phyloP scores from a whole-genome alignment of 2,113 vertebrate genomes.

The Coracopsis vasa region DNA sequence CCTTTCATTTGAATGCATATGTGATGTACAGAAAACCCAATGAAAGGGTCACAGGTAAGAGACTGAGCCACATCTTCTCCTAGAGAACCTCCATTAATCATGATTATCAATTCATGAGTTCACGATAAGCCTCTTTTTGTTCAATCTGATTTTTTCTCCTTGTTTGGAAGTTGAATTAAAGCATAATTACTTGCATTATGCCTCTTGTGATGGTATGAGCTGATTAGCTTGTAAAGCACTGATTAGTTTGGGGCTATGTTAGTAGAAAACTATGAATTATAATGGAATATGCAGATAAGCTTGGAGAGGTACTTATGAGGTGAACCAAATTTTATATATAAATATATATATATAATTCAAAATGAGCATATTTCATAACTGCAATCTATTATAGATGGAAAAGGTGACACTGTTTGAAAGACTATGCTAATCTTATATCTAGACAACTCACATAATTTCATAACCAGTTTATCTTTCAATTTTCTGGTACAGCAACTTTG shows the following conservation, averaged over 20 bases:
- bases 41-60: conserved; percentile 33
- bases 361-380: conserved; percentile 50
- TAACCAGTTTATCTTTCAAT: background rate
- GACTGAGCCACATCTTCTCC: conserved; percentile 50
- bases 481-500: background rate
- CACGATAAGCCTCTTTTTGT: conserved; percentile 39
- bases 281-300: conserved; percentile 66
- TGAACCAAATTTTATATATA: conserved; percentile 38
- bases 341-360: background rate
- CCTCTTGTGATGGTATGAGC: conserved; percentile 63
- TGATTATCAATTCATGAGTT: conserved; percentile 64
- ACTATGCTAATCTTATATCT: conserved; percentile 45
- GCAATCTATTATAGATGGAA: background rate
- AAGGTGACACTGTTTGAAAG: background rate
- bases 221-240: conserved; percentile 69
- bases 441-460: background rate
- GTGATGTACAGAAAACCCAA: background rate
- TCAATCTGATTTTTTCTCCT: conserved; percentile 59
- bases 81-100: conserved; percentile 46
- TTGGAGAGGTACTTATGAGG: conserved; percentile 19
- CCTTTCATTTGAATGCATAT: background rate
- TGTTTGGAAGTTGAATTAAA: conserved; percentile 71
- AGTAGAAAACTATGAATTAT: conserved; percentile 48
- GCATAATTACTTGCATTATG: conserved; percentile 66
- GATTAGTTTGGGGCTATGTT: conserved; percentile 63